Evolutionary conservation across 2,797 vertebrate species (phyloP).

Genomic region (Poecile montanus): DNA sequence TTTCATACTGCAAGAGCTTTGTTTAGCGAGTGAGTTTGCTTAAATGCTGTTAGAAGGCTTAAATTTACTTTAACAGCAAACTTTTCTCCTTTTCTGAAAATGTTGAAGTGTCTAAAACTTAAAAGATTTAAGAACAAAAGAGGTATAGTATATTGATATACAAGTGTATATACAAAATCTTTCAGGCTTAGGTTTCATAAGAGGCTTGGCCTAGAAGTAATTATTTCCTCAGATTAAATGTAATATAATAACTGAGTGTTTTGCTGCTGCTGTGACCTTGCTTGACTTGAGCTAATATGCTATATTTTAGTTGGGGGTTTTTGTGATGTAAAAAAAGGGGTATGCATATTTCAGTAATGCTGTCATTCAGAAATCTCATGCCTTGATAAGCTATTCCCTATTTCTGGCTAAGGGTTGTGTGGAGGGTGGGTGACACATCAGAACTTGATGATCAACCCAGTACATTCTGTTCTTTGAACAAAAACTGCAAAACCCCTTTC

Average conservation of each 20-base stretch:
- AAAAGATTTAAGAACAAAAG: not conserved
- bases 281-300: not conserved
- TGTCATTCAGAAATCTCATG: conserved; percentile 27
- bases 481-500: not conserved
- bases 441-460: conserved; percentile 47
- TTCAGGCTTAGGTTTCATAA: not conserved
- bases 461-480: conserved; percentile 62
- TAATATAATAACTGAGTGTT: not conserved
- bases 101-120: not conserved
- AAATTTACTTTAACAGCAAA: not conserved
- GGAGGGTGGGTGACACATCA: conserved; percentile 15
- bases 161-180: not conserved
- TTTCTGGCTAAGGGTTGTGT: conserved; percentile 6
- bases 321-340: conserved; percentile 4
- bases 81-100: not conserved
- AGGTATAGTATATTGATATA: not conserved
- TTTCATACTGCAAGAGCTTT: not conserved
- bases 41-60: not conserved
- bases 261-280: conserved; percentile 1
- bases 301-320: not conserved
- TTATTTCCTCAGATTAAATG: not conserved
- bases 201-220: not conserved
- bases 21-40: not conserved
- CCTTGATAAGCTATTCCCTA: not conserved
- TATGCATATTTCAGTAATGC: conserved; percentile 17